Evolutionary conservation across 2,888 invertebrate genomes (phyloP).

Genomic region (Therioaphis trifolii): DNA sequence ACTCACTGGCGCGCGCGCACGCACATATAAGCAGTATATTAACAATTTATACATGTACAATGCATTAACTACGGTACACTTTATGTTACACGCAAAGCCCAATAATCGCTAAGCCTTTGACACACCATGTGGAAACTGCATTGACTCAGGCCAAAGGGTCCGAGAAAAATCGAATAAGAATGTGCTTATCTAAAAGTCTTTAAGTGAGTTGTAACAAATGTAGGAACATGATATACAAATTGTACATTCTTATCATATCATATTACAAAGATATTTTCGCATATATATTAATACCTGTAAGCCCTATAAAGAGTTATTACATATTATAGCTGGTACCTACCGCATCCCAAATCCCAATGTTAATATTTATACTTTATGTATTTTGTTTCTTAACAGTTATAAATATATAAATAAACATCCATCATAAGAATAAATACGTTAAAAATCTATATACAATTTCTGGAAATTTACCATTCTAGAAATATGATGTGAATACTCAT

Average conservation of each 20-base stretch:
- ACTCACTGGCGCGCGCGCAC: not conserved
- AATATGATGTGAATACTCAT: too few species aligned
- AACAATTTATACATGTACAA: conserved; percentile 42
- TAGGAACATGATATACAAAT: not conserved
- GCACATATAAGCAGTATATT: conserved; percentile 33
- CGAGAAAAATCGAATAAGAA: conserved; percentile 41
- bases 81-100: conserved; percentile 42
- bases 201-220: conserved; percentile 33
- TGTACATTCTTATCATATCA: conserved; percentile 28
- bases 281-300: conserved; percentile 15
- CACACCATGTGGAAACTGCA: conserved; percentile 45
- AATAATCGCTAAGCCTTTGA: conserved; percentile 54
- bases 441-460: too few species aligned
- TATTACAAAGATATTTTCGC: not conserved
- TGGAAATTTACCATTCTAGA: too few species aligned
- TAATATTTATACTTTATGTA: conserved; percentile 1
- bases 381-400: not conserved
- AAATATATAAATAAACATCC: not conserved
- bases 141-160: conserved; percentile 49
- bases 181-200: conserved; percentile 29
- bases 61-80: conserved; percentile 22
- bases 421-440: too few species aligned
- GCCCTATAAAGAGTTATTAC: conserved; percentile 31
- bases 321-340: not conserved
- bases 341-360: not conserved